phyloP scores from a whole-genome alignment of 2,888 invertebrate genomes.

The Serrognathus titanus region DNA sequence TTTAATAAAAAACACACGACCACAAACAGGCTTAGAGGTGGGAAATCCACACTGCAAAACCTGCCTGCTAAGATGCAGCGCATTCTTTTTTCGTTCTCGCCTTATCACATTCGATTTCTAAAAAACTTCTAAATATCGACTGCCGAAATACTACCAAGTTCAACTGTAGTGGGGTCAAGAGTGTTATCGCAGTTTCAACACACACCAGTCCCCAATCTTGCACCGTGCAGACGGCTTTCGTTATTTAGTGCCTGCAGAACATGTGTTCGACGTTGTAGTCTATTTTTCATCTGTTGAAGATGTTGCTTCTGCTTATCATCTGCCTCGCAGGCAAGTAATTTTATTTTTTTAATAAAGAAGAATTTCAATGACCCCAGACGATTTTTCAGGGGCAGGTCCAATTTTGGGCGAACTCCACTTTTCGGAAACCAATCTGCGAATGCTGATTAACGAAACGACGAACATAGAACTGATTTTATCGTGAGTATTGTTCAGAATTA shows the following conservation, averaged over 20 bases:
- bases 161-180: neutral
- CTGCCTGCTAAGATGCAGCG: no score
- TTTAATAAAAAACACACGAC: no score
- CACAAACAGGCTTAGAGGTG: no score
- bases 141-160: no score
- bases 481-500: conserved; percentile 7
- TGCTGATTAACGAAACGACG: conserved; percentile 12
- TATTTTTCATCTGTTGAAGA: no score
- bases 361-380: neutral
- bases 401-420: conserved; percentile 8
- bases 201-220: no score
- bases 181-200: neutral
- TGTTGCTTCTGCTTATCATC: neutral
- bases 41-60: no score
- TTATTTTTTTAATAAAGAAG: neutral
- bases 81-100: no score
- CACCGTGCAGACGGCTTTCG: neutral
- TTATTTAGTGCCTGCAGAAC: neutral
- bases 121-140: no score
- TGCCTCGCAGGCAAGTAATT: neutral
- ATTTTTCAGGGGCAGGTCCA: conserved; percentile 8
- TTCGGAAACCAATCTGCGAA: conserved; percentile 7
- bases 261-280: neutral
- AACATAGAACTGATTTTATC: conserved; percentile 9
- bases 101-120: no score